Evolutionary conservation across 2,113 vertebrate species (phyloP), one percentile per base, ranked within the genome.

Genomic region (Butorides virescens): DNA sequence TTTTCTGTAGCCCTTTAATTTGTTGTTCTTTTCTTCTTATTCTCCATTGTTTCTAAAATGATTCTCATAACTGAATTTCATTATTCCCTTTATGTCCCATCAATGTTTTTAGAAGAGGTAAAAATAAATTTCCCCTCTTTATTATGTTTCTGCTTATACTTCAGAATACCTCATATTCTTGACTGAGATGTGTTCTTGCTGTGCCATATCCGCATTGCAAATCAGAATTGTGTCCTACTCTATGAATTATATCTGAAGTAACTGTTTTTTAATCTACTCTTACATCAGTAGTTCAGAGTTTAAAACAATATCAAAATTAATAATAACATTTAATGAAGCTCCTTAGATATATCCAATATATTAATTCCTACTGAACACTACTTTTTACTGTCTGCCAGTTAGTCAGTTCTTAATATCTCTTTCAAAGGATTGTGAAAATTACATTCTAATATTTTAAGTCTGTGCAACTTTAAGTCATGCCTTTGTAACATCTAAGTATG

Each of bases 181-280:
- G 29, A 49, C 9, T 70, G 42, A 2, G 58, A 21, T 37, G 29
- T 78, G 11, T 47, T 84, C 29, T 47, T 87, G 7, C 22, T 34
- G 3, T 8, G 2, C 13, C 27, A 5, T 66, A 30, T n/a, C 9
- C 26, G 39, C 26, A 34, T 27, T 6, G 1, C 13, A 70, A 3
- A 65, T 70, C 11, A 82, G 7, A 72, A 39, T 50, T 74, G 12
- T 37, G 22, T 53, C 19, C 12, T 72, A 12, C 16, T 93, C 16
- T 44, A 29, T 30, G 15, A 78, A 47, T 75, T 17, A 23, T 7
- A 65, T 15, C 3, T 15, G 12, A 59, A 39, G 4, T 8, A 27
- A 4, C 52, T 52, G 87, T 77, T 34, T 36, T 47, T 2, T 11
- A 18, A 90, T 67, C 81, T 61, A 37, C 13, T 58, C 83, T 62